Evolutionary conservation across 2,113 vertebrate genomes (phyloP), one percentile per base, ranked within the genome.

Genomic region (Alectura lathami): DNA sequence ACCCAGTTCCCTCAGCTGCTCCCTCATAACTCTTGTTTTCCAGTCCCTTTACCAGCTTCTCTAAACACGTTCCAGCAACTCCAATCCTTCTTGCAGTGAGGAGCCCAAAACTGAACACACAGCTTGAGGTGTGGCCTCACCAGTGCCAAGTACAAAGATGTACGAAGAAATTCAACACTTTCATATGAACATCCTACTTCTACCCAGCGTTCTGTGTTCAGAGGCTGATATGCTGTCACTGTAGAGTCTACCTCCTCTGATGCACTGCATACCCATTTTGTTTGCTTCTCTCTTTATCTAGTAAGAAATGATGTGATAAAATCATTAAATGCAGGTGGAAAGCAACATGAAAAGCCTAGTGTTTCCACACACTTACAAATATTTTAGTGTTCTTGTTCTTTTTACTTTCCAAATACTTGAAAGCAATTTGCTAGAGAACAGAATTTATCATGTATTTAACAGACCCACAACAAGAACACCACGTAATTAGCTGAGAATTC

Each of bases 391-490:
- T 86, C 73, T 62, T 22, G 2, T 56, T 76, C 17, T 17, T 88
- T 91, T 90, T 47, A 42, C 23, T 57, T 84, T 63, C 21, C 8
- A 86, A 92, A 77, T 26, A 54, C 22, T 59, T 86, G n/a, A 53
- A 69, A 77, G 32, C 73, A 62, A 60, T 34, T 32, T 54, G n/a
- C 51, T 64, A 50, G 8, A 40, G 20, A 51, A 6, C 8, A 40
- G 47, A n/a, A 56, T 79, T 42, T 36, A 26, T 56, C 10, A 68
- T 32, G 15, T 17, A 72, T 6, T 76, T 68, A 74, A 22, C 17
- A 45, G 30, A n/a, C 29, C 30, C 30, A 72, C 27, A 50, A n/a
- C 0, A 60, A 62, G 20, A 83, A 83, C 16, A 40, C 29, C 12
- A 34, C 0, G 1, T 27, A 57, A 66, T 51, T 53, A 38, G 38